Evolutionary conservation across 2,888 invertebrate genomes (phyloP).

Genomic region (Drosophila pseudotalamancana): DNA sequence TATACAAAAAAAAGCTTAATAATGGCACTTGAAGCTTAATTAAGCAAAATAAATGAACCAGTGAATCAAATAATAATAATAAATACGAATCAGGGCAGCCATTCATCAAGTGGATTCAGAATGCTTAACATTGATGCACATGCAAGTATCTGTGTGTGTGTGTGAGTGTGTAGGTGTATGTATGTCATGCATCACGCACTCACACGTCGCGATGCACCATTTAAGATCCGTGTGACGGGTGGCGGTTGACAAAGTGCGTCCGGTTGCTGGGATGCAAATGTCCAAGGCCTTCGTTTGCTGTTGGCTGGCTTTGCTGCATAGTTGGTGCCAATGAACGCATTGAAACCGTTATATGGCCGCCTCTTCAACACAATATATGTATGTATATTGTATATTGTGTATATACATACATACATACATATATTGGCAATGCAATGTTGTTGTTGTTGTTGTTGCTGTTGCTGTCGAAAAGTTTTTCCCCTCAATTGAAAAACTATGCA

Average conservation of each 20-base stretch:
- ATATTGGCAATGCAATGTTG: conserved; percentile 58
- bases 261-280: conserved; percentile 76
- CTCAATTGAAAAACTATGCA: conserved; percentile 46
- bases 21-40: background rate
- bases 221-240: conserved; percentile 68
- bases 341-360: conserved; percentile 59
- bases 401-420: too few species aligned
- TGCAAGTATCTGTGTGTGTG: background rate
- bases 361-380: conserved; percentile 53
- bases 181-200: conserved; percentile 54
- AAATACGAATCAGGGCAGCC: background rate
- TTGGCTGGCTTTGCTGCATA: conserved; percentile 13
- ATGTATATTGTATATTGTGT: too few species aligned
- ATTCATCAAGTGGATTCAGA: conserved; percentile 1
- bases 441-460: conserved; percentile 22
- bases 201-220: conserved; percentile 55
- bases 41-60: background rate
- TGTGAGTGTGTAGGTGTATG: conserved; percentile 1
- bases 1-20: too few species aligned
- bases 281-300: conserved; percentile 48
- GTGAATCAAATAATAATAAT: background rate
- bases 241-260: conserved; percentile 75
- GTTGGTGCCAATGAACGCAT: conserved; percentile 56
- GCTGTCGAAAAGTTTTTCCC: conserved; percentile 49
- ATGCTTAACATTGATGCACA: background rate